Percentiles rank a stretch among this genome's conserved stretches.
phyloP scores from a whole-genome alignment of 1,140 invertebrate species.

The Hylyphantes graminicola region DNA sequence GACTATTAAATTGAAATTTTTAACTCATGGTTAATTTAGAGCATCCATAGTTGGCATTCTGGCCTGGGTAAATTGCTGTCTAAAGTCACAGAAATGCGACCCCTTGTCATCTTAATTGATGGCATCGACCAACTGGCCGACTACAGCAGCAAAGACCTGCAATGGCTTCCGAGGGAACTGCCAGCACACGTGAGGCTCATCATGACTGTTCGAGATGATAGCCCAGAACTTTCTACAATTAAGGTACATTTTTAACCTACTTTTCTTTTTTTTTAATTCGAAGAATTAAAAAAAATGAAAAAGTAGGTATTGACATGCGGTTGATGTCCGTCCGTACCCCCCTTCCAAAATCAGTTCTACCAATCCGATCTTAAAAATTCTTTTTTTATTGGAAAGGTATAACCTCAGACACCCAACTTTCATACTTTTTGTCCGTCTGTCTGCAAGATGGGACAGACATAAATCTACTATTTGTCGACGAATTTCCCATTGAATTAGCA shows the following conservation, averaged over 20 bases:
- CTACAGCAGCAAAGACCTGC: slow-evolving; percentile 65
- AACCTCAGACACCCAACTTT: no score
- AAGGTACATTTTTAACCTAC: slow-evolving; percentile 62
- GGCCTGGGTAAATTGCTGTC: slow-evolving; percentile 71
- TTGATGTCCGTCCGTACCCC: no score
- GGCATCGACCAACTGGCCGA: slow-evolving; percentile 76
- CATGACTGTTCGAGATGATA: slow-evolving; percentile 75
- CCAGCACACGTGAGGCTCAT: slow-evolving; percentile 79
- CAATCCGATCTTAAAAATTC: no score
- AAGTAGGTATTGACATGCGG: no score
- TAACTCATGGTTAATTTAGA: slow-evolving; percentile 63
- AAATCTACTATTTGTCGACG: no score
- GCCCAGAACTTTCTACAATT: slow-evolving; percentile 68
- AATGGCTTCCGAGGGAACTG: slow-evolving; percentile 78
- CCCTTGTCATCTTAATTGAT: slow-evolving; percentile 78
- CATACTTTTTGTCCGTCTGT: no score
- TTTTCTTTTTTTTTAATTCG: no score
- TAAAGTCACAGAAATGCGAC: slow-evolving; percentile 71
- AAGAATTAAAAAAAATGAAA: no score
- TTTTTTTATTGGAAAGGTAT: no score
- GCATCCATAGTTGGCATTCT: slow-evolving; percentile 69
- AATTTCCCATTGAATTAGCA: no score
- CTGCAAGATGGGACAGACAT: no score
- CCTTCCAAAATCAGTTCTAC: no score
- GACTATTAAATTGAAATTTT: background rate